phyloP scores from a whole-genome alignment of 2,888 invertebrate species.

The Cheilosia soror region DNA sequence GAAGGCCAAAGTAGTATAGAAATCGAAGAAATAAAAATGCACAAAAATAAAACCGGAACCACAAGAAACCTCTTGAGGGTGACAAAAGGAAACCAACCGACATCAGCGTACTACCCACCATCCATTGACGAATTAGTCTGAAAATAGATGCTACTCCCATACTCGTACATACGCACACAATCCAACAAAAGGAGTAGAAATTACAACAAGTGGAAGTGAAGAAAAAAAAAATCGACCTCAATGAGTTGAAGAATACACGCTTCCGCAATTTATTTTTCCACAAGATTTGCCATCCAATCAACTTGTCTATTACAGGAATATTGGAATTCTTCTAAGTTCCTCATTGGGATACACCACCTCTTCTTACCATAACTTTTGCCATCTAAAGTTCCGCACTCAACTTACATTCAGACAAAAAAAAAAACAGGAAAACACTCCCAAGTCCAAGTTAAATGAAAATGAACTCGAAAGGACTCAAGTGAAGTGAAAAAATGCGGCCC shows the following conservation, averaged over 20 bases:
- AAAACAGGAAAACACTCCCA: conserved; percentile 19
- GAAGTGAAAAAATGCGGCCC: conserved; percentile 67
- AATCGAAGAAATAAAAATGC: neutral
- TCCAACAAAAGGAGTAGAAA: conserved; percentile 52
- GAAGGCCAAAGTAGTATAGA: conserved; percentile 43
- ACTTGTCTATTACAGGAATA: conserved; percentile 77
- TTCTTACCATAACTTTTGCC: conserved; percentile 7
- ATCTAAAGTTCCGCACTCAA: conserved; percentile 35
- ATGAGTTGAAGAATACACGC: conserved; percentile 75
- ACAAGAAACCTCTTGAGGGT: conserved; percentile 61
- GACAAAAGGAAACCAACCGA: conserved; percentile 66
- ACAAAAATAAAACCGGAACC: conserved; percentile 24
- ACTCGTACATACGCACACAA: conserved; percentile 60
- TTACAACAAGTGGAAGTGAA: conserved; percentile 52
- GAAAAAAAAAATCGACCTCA: conserved; percentile 33
- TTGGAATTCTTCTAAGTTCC: conserved; percentile 74
- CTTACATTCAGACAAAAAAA: conserved; percentile 14
- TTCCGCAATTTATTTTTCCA: conserved; percentile 77
- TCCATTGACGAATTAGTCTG: conserved; percentile 45
- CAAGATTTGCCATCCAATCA: conserved; percentile 78
- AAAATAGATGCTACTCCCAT: conserved; percentile 46
- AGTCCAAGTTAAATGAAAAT: conserved; percentile 73
- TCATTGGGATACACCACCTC: conserved; percentile 26
- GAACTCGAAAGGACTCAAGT: conserved; percentile 71
- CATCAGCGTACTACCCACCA: conserved; percentile 30